phyloP scores from a whole-genome alignment of 2,888 invertebrate species.

The Biston betularia region DNA sequence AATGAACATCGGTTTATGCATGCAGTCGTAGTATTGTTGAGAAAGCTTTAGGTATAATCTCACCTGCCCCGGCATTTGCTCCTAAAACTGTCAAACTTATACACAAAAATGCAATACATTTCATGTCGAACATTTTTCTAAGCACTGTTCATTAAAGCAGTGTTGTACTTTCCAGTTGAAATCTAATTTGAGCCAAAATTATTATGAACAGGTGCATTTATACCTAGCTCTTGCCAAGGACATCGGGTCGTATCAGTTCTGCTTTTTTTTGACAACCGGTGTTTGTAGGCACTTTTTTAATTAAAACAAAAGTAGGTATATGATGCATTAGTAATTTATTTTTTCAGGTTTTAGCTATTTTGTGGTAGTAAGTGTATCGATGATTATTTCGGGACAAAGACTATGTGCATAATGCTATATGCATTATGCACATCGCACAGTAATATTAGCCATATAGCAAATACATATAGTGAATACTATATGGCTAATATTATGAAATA shows the following conservation, averaged over 20 bases:
- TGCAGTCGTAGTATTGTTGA: no score
- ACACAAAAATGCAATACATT: conserved; percentile 10
- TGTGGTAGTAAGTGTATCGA: no score
- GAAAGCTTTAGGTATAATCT: no score
- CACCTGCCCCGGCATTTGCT: conserved; percentile 1
- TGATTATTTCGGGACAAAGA: no score
- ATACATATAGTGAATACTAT: no score
- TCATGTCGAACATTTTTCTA: conserved; percentile 1
- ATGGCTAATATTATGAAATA: no score
- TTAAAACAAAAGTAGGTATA: background rate
- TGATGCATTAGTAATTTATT: no score
- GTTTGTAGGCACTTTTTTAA: background rate
- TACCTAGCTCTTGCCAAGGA: background rate
- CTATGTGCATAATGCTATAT: no score
- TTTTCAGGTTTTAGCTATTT: no score
- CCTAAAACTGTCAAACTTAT: background rate
- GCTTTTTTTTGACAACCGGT: background rate
- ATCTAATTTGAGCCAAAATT: conserved; percentile 3
- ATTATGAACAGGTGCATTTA: conserved; percentile 3
- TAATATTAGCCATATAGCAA: no score
- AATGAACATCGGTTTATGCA: no score
- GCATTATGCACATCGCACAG: no score
- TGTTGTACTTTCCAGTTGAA: background rate
- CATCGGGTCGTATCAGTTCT: background rate
- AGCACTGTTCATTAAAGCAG: background rate